Evolutionary conservation across 2,888 invertebrate genomes (phyloP).

Genomic region (Buathra laborator): DNA sequence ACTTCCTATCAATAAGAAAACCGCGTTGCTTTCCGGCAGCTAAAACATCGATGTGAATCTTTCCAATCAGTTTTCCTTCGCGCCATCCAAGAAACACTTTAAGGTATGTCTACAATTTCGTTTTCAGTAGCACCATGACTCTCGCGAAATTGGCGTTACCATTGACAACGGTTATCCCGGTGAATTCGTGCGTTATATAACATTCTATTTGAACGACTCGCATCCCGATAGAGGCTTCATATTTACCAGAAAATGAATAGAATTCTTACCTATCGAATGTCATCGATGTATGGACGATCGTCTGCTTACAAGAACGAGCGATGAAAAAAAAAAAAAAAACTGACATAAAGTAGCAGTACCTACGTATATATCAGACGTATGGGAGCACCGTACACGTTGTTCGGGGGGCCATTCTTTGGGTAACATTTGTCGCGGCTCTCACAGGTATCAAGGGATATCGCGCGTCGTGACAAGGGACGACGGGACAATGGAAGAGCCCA

Average conservation of each 20-base stretch:
- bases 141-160: not conserved
- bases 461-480: constrained; percentile 76
- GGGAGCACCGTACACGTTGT: constrained; percentile 9
- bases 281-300: not conserved
- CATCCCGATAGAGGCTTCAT: constrained; percentile 11
- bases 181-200: not conserved
- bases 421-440: constrained; percentile 72
- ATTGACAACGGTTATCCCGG: not conserved
- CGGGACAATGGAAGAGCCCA: constrained; percentile 76
- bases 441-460: constrained; percentile 69
- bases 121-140: no score
- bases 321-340: not conserved
- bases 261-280: not conserved
- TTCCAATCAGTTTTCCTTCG: not conserved
- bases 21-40: not conserved
- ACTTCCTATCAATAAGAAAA: not conserved
- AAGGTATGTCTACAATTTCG: no score
- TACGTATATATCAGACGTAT: constrained; percentile 15
- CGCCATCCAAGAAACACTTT: not conserved
- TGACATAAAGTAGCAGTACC: constrained; percentile 4
- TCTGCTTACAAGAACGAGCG: not conserved
- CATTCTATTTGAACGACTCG: not conserved
- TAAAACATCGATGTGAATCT: not conserved
- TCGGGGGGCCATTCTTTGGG: constrained; percentile 70
- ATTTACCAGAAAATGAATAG: not conserved